Evolutionary conservation across 2,113 vertebrate species (phyloP), one percentile per base, ranked within the genome.

Genomic region (Pongo pygmaeus): DNA sequence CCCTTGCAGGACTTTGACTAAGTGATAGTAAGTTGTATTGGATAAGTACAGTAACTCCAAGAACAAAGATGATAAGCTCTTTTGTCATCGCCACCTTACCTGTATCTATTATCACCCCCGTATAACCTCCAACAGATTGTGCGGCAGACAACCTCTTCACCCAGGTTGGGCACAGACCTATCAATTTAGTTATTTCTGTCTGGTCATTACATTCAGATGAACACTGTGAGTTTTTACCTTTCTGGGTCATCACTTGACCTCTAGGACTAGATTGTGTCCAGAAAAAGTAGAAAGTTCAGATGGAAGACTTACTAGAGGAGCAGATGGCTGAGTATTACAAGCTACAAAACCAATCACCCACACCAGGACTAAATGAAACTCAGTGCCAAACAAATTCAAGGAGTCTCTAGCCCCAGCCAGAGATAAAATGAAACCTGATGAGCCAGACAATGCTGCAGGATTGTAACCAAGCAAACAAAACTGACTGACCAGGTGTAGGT

Each of bases 281-380:
- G 55, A 72, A 93, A 86, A 6, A 74, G 16, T 79, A 11, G 6
- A 38, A 38, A 72, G 46, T 40, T 16, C 10, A 40, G 23, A n/a
- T 74, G 77, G 72, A 79, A 40, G 35, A 87, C 50, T 64, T 67
- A 43, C 25, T 52, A 48, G 4, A 91, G 38, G 12, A 85, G n/a
- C 84, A 93, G 46, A 93, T 78, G 74, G 74, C 25, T 89, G 20
- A 83, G 40, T 8, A 40, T 32, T 22, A 1, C 72, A 40, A 84
- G 32, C 70, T 96, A n/a, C 3, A 35, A 38, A 95, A 35, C 14
- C 90, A 16, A 74, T 95, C 48, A 64, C 48, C 32, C 86, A 74
- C 80, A 93, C 75, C 69, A 90, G 27, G 35, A 43, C 43, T 84
- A 16, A 92, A 80, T 27, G 50, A 77, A 96, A 92, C 93, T 84